Evolutionary conservation across 2,888 invertebrate species (phyloP).

Genomic region (Dascillus cervinus): DNA sequence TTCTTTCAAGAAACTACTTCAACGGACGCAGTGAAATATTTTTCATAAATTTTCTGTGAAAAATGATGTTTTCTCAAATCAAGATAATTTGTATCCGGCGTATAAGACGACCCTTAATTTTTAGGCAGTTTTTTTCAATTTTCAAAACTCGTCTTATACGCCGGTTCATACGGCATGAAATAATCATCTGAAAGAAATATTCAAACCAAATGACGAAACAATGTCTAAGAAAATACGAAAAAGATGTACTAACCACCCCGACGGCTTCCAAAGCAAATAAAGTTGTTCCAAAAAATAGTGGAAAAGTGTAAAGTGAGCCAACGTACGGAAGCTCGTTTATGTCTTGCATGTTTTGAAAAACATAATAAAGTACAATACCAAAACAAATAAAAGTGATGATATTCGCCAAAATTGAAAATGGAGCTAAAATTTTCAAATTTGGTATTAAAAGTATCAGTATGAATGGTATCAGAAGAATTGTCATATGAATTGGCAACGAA

Average conservation of each 20-base stretch:
- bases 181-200: neutral
- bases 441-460: constrained; percentile 75
- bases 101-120: no score
- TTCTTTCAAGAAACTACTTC: no score
- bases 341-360: constrained; percentile 63
- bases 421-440: constrained; percentile 80
- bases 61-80: no score
- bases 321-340: constrained; percentile 55
- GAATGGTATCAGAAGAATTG: constrained; percentile 49
- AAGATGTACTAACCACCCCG: constrained; percentile 73
- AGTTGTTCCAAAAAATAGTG: constrained; percentile 93
- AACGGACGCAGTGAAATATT: no score
- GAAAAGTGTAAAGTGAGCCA: constrained; percentile 62
- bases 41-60: no score
- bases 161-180: neutral
- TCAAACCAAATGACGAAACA: no score
- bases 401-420: constrained; percentile 86
- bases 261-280: constrained; percentile 95
- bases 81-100: no score
- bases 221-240: no score
- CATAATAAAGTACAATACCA: constrained; percentile 76
- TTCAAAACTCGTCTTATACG: neutral
- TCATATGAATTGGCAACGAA: constrained; percentile 28
- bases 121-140: no score
- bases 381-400: constrained; percentile 75